Conservation (phyloP, 2,888 invertebrate genomes). For the Pemphredon lugubris region DNA sequence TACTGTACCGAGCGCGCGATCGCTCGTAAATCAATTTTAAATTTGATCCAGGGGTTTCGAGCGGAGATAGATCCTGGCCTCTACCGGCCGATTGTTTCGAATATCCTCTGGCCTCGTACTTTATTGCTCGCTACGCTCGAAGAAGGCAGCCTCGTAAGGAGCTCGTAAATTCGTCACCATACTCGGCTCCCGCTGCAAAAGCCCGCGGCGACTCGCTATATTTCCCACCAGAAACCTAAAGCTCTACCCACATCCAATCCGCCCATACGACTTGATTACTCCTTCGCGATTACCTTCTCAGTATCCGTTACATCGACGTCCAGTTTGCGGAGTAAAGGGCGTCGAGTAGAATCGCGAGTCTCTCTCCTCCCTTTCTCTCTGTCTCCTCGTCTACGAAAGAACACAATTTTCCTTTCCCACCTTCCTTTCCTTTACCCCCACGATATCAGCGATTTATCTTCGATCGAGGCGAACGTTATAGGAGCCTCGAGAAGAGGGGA, state of each 20-base stretch:
- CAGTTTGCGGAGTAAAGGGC: too few relatives aligned
- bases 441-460: too few relatives aligned
- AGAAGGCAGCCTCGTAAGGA: conserved; percentile 69
- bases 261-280: conserved; percentile 28
- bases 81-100: conserved; percentile 63
- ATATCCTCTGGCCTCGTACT: conserved; percentile 60
- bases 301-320: background rate
- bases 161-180: conserved; percentile 76
- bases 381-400: too few relatives aligned
- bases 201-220: conserved; percentile 63
- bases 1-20: conserved; percentile 37
- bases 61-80: conserved; percentile 54
- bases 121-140: conserved; percentile 64
- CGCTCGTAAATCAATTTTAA: conserved; percentile 67
- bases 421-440: too few relatives aligned
- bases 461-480: too few relatives aligned
- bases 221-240: conserved; percentile 65
- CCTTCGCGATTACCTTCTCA: background rate
- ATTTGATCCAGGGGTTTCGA: conserved; percentile 58
- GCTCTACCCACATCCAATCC: conserved; percentile 48
- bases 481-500: too few relatives aligned
- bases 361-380: too few relatives aligned
- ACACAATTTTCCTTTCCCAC: too few relatives aligned
- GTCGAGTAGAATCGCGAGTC: too few relatives aligned
- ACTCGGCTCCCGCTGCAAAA: conserved; percentile 68